Conservation (phyloP, 2,888 invertebrate genomes). For the Perizoma affinitatum region DNA sequence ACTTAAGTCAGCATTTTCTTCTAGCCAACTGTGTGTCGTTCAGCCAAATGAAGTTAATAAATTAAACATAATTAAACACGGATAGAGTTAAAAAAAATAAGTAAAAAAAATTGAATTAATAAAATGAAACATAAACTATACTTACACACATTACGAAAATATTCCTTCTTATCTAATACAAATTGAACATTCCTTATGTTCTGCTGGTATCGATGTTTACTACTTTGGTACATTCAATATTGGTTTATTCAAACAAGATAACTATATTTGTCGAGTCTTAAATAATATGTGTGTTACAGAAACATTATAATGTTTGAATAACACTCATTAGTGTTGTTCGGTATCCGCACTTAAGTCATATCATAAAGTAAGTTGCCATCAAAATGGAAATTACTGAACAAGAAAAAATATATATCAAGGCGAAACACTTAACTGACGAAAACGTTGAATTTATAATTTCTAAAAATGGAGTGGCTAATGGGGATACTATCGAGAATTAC, state of each 20-base stretch:
- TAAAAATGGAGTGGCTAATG: constrained; percentile 44
- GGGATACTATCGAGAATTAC: constrained; percentile 49
- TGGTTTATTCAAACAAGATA: constrained; percentile 4
- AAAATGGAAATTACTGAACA: constrained; percentile 13
- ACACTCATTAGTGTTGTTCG: constrained; percentile 1
- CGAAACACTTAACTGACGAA: constrained; percentile 47
- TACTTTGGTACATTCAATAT: neutral
- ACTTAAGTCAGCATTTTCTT: too few relatives aligned
- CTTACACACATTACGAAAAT: too few relatives aligned
- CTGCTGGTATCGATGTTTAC: neutral
- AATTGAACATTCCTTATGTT: neutral
- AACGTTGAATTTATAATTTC: constrained; percentile 56
- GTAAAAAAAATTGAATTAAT: too few relatives aligned
- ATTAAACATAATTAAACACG: too few relatives aligned
- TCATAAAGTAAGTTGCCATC: neutral
- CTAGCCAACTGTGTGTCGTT: too few relatives aligned
- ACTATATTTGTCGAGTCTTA: constrained; percentile 8
- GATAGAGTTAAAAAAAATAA: too few relatives aligned
- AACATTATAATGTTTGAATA: constrained; percentile 8
- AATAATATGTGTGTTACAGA: neutral
- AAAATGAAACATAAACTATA: too few relatives aligned
- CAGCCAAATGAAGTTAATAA: too few relatives aligned
- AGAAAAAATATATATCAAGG: constrained; percentile 3
- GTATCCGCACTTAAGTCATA: neutral
- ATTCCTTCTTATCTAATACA: too few relatives aligned